Base-by-base conservation (phyloP, 2,113 vertebrate species). In the Aix galericulata region DNA sequence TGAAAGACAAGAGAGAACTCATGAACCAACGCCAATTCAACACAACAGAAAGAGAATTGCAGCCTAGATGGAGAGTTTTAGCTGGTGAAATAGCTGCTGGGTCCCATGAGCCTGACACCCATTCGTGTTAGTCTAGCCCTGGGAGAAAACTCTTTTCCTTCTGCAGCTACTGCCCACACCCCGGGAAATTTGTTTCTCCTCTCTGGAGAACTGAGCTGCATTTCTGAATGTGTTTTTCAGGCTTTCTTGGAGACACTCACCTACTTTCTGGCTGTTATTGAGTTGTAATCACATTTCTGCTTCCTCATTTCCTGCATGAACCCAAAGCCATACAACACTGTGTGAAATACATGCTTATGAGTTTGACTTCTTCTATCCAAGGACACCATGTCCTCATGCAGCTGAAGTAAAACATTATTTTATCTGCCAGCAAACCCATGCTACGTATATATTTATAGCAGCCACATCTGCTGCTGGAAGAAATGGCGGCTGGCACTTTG, bases 361-460 rank as follows among this genome's bases (percentile, higher is more conserved):
- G 22, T 68, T 88, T 78, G 64, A 36, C 46, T 92, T 63, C 74
- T 87, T 76, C 75, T 42, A 2, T 20, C 64, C 78, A 82, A 88
- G 83, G 73, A 83, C 74, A 92, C 18, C 32, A 48, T 29, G 86
- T 55, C 71, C 81, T 86, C 26, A 21, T 73, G 73, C n/a, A 60
- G 50, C 20, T 92, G 78, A 85, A 95, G 75, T 69, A 40, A 91
- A 89, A n/a, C 5, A 4, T 71, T 94, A 58, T 44, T 93, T 80
- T 26, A 77, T 52, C 38, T 89, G 77, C 93, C 80, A 94, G 63
- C 21, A 42, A 88, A 81, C 89, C 44, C 1, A 0, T 46, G 46
- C 25, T 38, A 38, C 38, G 38, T 38, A 52, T 17, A 44, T 29
- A 83, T 86, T 88, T 82, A 52, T 11, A 89, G 78, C 63, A 86